Evolutionary conservation across 2,797 vertebrate genomes (phyloP).

Genomic region (Ciconia nigra): DNA sequence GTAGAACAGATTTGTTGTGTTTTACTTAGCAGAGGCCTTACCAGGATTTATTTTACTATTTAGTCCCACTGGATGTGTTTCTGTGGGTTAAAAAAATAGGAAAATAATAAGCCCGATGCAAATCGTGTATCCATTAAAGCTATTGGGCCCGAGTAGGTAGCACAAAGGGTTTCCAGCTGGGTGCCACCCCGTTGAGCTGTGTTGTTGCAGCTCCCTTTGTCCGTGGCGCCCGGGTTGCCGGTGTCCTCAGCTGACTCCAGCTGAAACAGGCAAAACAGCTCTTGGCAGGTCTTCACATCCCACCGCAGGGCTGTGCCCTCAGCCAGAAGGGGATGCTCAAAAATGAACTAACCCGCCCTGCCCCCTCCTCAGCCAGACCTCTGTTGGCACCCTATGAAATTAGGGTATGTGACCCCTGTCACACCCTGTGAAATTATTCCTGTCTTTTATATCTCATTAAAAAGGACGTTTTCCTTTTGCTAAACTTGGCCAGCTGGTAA

Average conservation of each 20-base stretch:
- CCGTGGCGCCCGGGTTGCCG: not conserved
- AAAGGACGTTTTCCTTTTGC: not conserved
- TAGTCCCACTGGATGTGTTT: not conserved
- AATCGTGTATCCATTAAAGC: not conserved
- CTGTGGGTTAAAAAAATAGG: not conserved
- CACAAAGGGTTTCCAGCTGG: slow-evolving; percentile 32
- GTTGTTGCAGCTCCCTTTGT: slow-evolving; percentile 32
- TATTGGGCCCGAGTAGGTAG: not conserved
- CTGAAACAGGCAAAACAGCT: not conserved
- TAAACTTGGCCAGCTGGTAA: not conserved
- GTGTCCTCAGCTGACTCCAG: slow-evolving; percentile 49
- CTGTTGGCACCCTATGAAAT: not conserved
- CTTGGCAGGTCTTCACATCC: not conserved
- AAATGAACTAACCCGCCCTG: not conserved
- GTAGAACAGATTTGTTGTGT: not conserved
- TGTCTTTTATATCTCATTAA: not conserved
- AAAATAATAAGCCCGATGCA: not conserved
- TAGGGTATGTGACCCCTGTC: not conserved
- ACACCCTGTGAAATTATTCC: not conserved
- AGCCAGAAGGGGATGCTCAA: not conserved
- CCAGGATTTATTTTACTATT: not conserved
- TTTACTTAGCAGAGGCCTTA: not conserved
- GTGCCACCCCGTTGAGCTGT: not conserved
- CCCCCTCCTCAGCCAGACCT: not conserved
- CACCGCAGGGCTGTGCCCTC: not conserved